Conservation (phyloP, 2,113 vertebrate species). For the Pachyramphus minor region DNA sequence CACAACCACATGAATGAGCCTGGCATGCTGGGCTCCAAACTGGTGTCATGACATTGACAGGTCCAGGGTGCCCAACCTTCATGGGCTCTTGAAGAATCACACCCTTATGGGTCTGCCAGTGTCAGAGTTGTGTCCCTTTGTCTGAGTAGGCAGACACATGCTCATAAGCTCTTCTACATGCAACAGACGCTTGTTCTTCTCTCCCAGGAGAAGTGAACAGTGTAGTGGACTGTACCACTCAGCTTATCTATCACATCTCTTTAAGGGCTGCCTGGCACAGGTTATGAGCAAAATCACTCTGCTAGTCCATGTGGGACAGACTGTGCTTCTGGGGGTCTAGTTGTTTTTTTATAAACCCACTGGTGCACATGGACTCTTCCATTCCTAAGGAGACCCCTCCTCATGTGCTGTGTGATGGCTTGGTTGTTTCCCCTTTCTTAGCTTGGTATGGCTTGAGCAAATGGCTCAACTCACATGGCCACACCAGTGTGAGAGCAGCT, state of each 20-base stretch:
- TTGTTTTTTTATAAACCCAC: neutral
- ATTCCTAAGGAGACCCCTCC: neutral
- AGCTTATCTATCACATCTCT: slow-evolving; percentile 48
- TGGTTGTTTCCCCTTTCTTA: neutral
- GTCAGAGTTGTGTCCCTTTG: neutral
- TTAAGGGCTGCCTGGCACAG: slow-evolving; percentile 4
- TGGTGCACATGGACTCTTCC: neutral
- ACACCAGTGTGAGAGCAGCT: rapidly evolving
- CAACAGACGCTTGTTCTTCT: neutral
- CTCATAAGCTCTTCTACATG: slow-evolving; percentile 24
- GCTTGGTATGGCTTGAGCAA: rapidly evolving
- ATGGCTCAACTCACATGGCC: neutral
- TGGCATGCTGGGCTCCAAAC: neutral
- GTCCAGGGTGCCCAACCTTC: too few relatives aligned
- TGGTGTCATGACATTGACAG: neutral
- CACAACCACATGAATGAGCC: neutral
- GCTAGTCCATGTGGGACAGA: neutral
- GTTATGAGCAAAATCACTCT: neutral
- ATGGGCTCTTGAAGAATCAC: rapidly evolving
- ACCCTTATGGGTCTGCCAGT: rapidly evolving
- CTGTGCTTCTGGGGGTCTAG: neutral
- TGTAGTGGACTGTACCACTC: neutral
- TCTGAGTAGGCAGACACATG: neutral
- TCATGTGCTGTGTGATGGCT: neutral
- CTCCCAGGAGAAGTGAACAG: neutral